Evolutionary conservation across 92 coral and sea anemone genomes (phyloP), one percentile per base, ranked within the genome.

Genomic region (Palythoa caribaeorum): DNA sequence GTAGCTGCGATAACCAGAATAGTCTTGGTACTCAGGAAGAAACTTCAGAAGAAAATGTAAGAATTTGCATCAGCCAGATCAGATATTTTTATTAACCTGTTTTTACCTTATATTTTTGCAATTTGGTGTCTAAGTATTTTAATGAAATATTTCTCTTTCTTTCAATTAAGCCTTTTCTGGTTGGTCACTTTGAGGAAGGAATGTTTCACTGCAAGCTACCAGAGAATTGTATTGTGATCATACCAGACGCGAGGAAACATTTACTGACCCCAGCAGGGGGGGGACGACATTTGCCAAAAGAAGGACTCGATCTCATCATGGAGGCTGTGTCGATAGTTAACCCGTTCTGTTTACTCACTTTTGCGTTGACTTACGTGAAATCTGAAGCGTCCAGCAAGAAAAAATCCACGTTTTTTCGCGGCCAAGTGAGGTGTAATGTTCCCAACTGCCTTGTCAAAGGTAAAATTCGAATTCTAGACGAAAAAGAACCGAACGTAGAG

Each of bases 351-450:
- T 17, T 63, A n/a, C 20, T 63, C 5, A 7, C 37, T 21, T 17
- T 63, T 21, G 5, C 10, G 1, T 5, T 8, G 8, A 17, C 19
- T 4, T 3, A 63, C 8, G 9, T 63, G 9, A 63, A 63, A 21
- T 7, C 10, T 63, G 70, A 63, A 12, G 17, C 14, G 10, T 63
- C 28, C 1, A 35, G 70, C 70, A 63, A 63, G 70, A 63, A n/a
- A 79, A 62, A 79, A 14, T 79, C 54, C 16, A 71, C 20, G 13
- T 79, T 79, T 53, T 79, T 79, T 44, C 50, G 50, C 7, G 50
- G 50, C 50, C 50, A 44, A 44, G 7, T 44, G 7, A 44, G 50
- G 6, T 44, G 50, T 44, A 44, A 44, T 44, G 50, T 44, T 44
- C 50, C 50, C 50, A 44, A 44, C 50, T 44, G 50, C 7, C 50